Evolutionary conservation across 2,888 invertebrate genomes (phyloP), one percentile per base, ranked within the genome.

Genomic region (Cheilosia impressa): DNA sequence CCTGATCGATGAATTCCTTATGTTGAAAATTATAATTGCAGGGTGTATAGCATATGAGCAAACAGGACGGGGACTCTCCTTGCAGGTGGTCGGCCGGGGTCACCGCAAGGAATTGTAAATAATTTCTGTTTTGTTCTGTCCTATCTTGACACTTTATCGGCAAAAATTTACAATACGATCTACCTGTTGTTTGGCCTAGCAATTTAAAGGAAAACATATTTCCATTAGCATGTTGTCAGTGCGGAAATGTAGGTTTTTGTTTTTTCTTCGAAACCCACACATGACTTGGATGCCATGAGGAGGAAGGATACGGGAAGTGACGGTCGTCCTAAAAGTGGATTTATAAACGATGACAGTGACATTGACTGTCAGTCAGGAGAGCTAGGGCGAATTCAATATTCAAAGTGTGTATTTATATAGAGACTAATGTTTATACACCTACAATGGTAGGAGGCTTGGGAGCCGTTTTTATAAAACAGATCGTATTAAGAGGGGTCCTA

Each of bases 21-120:
- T n/a, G 19, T 62, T 78, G 60, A 83, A 68, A 79, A 63, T 83
- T 63, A 69, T 82, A 78, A 79, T 79, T 83, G 73, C 52, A 73
- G 84, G 79, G 62, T 71, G 38, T 38, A 38, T 2, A 2, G 19
- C 45, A 65, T 6, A 75, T 65, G 53, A 69, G 65, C 53, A 76
- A 82, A 82, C 77, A 82, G 66, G 45, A 79, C 75, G 50, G 65
- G 68, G 60, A 57, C 58, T n/a, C 65, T 13, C 75, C 43, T 79
- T 84, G 84, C 84, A 84, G 84, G 84, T 84, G 82, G 82, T 72
- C 77, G 75, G 52, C n/a, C n/a, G 45, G 27, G 41, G 63, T 73
- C 78, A 75, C 83, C 83, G 63, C 83, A 78, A 66, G 27, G 57
- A 73, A 27, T 45, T 24, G 9, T 43, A 19, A 50, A 41, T 41